Conservation (phyloP, 2,797 vertebrate species). For the Pelochelys cantorii region DNA sequence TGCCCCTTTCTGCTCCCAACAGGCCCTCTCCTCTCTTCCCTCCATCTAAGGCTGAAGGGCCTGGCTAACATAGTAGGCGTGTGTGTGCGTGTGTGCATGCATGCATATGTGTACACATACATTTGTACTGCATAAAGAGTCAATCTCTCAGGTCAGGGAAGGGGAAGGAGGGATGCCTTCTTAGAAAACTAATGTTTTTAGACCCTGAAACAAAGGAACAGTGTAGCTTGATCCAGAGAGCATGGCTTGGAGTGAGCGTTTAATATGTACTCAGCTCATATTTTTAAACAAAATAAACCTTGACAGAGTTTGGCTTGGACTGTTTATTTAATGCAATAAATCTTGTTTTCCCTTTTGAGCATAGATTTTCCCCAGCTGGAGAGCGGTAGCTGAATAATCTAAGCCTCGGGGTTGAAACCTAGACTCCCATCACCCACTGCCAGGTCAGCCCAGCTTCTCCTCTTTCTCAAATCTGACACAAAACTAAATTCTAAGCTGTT, state of each 20-base stretch:
- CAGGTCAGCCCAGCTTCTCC: background rate
- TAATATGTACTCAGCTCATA: background rate
- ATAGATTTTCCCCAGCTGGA: too few relatives aligned
- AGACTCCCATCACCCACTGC: background rate
- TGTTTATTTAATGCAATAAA: background rate
- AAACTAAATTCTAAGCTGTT: background rate
- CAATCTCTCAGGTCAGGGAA: too few relatives aligned
- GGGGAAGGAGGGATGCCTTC: background rate
- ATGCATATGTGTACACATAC: too few relatives aligned
- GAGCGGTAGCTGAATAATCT: background rate
- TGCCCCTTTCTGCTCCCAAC: background rate
- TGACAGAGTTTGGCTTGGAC: background rate
- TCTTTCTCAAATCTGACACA: background rate
- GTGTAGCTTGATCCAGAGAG: background rate
- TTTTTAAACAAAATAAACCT: background rate
- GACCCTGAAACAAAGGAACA: background rate
- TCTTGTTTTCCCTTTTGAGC: too few relatives aligned
- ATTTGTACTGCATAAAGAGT: too few relatives aligned
- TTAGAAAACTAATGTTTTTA: background rate
- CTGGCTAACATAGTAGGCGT: background rate
- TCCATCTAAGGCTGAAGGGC: background rate
- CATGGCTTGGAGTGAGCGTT: background rate
- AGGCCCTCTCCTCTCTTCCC: background rate
- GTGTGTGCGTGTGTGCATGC: background rate
- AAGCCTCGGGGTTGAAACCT: background rate